Base-by-base conservation (phyloP, 2,113 vertebrate genomes). In the Crotalus viridis region DNA sequence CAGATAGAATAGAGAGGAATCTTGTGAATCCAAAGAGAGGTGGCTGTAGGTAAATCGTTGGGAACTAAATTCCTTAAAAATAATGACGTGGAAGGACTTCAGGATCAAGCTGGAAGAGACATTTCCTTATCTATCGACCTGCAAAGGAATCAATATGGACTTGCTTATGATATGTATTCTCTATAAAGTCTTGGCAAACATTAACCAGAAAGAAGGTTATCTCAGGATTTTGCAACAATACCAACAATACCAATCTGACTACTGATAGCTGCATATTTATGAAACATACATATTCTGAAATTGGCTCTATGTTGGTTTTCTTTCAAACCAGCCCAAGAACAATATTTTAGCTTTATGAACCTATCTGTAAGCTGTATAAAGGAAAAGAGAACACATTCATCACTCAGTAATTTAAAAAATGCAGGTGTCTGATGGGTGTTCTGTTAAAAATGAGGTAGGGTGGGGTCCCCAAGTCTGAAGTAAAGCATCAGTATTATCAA, bases 401-500 rank as follows among this genome's bases (percentile, higher is more conserved):
- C 91, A 91, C 91, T 94, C 95, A 94, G 96, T 88, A 92, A 95
- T 95, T 64, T 39, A 94, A 94, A 94, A 85, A 94, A 91, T 94
- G 90, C 93, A 93, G 94, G 93, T 93, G 28, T 90, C 96, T 94
- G 90, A 95, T 69, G n/a, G 93, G 93, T 56, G 91, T 96, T 96
- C 96, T 95, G 96, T 96, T 95, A 95, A 54, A 1, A 93, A 94
- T 96, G 96, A 94, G 94, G 94, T 96, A 94, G 94, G 96, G 96
- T 93, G 93, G 93, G 95, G 94, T 96, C 6, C 96, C 96, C 95
- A 96, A 96, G 97, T 95, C 95, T 96, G 95, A 94, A 95, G 96
- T 95, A 91, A 93, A 88, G 95, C 95, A 97, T 97, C 96, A 96
- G 94, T 97, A 94, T 94, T 97, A 97, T 96, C 97, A 95, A 96